Evolutionary conservation across 1,140 invertebrate species (phyloP).

Genomic region (Aricia agestis): DNA sequence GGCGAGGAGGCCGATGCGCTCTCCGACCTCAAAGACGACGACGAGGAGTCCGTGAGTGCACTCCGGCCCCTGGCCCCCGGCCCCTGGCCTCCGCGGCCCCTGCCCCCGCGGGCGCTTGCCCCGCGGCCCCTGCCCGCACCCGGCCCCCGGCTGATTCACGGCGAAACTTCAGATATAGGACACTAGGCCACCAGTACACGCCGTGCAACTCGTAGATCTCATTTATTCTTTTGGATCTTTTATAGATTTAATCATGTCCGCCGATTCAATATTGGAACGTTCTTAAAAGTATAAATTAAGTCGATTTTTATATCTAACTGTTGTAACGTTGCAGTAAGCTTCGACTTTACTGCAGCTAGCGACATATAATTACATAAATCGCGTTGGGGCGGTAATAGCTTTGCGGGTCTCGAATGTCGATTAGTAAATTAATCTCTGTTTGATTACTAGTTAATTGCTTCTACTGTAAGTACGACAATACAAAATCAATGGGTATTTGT

Average conservation of each 20-base stretch:
- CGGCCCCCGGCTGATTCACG: conserved; percentile 26
- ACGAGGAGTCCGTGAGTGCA: conserved; percentile 71
- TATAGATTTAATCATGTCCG: not conserved
- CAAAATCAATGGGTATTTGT: not conserved
- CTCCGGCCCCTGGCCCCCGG: conserved; percentile 31
- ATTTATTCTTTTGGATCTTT: conserved; percentile 19
- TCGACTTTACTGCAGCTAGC: not conserved
- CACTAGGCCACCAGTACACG: conserved; percentile 53
- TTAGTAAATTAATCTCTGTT: not conserved
- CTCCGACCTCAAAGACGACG: conserved; percentile 67
- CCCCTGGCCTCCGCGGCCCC: not conserved
- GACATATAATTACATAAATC: not conserved
- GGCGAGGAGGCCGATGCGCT: conserved; percentile 54
- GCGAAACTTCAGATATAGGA: conserved; percentile 54
- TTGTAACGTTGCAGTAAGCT: not conserved
- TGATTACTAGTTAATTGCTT: not conserved
- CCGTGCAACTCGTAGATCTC: conserved; percentile 44
- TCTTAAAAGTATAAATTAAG: not conserved
- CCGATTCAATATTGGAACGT: not conserved
- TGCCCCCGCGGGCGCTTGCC: not conserved
- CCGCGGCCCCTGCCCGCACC: conserved; percentile 27
- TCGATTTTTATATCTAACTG: not conserved
- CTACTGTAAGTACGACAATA: not conserved
- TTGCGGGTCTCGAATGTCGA: not conserved
- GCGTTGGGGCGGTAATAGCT: not conserved